Evolutionary conservation across 1,140 invertebrate genomes (phyloP).

Genomic region (Aphidius gifuensis): DNA sequence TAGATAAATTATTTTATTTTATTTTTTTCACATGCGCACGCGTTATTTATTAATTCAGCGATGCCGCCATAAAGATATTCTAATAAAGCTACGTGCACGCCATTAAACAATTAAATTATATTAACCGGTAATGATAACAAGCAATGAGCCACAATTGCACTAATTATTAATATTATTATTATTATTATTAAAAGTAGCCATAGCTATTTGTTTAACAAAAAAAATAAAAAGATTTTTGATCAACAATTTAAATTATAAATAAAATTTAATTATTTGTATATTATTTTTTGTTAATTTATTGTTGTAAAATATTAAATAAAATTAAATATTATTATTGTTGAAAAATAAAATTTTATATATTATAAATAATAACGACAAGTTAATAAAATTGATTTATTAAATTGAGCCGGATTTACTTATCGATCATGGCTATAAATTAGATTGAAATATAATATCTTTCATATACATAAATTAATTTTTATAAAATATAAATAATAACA

Average conservation of each 20-base stretch:
- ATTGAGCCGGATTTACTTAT: background rate
- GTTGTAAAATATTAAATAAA: no score
- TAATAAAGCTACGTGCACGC: conserved; percentile 46
- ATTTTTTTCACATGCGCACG: conserved; percentile 34
- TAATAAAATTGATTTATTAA: background rate
- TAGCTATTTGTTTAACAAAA: no score
- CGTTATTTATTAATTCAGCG: conserved; percentile 29
- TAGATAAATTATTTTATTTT: background rate
- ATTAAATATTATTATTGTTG: no score
- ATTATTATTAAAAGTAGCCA: no score
- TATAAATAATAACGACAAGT: no score
- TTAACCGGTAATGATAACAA: conserved; percentile 53
- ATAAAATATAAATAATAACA: background rate
- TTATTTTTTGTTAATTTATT: conserved; percentile 1
- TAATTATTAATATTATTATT: conserved; percentile 49
- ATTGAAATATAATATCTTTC: background rate
- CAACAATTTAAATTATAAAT: background rate
- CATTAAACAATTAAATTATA: conserved; percentile 54
- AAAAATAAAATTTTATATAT: no score
- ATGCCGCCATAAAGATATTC: conserved; percentile 48
- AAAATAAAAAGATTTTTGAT: conserved; percentile 29
- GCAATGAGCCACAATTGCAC: conserved; percentile 28
- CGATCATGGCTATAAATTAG: no score
- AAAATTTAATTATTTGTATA: background rate
- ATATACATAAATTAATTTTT: background rate